A percentile compares a stretch with the other conserved stretches of the same genome.
Evolutionary conservation across 1,140 invertebrate genomes (phyloP).

Genomic region (Drosophila paulistorum): DNA sequence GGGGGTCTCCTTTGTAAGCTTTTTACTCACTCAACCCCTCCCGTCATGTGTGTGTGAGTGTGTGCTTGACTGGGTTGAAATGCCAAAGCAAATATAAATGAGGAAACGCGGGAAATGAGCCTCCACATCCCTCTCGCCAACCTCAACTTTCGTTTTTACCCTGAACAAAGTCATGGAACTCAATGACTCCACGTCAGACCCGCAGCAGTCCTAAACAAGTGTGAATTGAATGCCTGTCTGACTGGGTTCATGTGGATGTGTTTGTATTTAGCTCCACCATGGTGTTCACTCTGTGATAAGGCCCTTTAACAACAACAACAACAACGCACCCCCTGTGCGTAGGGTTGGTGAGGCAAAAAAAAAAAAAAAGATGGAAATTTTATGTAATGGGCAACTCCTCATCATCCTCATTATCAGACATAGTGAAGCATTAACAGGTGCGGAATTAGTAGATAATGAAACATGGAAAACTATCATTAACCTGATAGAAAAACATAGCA

Average conservation of each 20-base stretch:
- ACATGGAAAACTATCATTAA: background rate
- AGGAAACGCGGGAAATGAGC: conserved; percentile 63
- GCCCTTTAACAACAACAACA: conserved; percentile 9
- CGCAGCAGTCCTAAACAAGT: conserved; percentile 4
- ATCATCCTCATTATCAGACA: conserved; percentile 9
- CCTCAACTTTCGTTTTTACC: conserved; percentile 48
- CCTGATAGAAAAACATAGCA: background rate
- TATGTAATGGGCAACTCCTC: conserved; percentile 1
- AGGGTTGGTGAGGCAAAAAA: background rate
- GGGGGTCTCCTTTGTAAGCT: conserved; percentile 19
- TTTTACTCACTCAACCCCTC: conserved; percentile 7
- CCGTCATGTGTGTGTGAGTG: conserved; percentile 28
- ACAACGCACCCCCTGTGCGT: background rate
- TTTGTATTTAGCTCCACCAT: conserved; percentile 13
- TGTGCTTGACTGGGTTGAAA: conserved; percentile 40
- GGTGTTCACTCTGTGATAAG: conserved; percentile 55
- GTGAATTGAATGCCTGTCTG: conserved; percentile 55
- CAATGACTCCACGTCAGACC: background rate
- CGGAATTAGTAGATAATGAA: background rate
- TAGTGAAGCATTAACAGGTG: conserved; percentile 2
- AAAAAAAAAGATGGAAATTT: conserved; percentile 3
- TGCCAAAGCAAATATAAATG: conserved; percentile 75
- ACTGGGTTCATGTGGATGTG: conserved; percentile 32
- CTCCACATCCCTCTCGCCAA: background rate
- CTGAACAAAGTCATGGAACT: conserved; percentile 35